phyloP scores from a whole-genome alignment of 2,113 vertebrate genomes.

The Turnix velox region DNA sequence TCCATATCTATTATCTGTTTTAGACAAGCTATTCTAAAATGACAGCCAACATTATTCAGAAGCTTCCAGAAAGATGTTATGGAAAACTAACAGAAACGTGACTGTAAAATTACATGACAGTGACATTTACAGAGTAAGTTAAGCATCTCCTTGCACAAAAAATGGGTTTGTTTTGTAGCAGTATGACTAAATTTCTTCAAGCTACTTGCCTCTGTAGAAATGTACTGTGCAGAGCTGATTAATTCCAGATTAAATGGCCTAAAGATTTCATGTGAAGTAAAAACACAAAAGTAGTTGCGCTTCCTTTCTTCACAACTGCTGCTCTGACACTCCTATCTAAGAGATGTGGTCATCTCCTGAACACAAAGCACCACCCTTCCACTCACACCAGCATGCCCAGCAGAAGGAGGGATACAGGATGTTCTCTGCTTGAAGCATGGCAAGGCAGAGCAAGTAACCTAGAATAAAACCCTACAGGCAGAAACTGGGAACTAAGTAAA shows the following conservation, averaged over 20 bases:
- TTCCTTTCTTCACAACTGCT: neutral
- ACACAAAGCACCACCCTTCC: neutral
- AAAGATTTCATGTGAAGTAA: neutral
- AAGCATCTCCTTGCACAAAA: neutral
- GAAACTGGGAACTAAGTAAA: neutral
- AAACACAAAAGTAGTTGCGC: neutral
- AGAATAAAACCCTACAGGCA: neutral
- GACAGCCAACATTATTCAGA: neutral
- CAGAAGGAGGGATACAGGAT: neutral
- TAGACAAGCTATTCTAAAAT: neutral
- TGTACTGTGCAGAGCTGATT: rapidly evolving
- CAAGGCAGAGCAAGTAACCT: neutral
- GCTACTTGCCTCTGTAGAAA: neutral
- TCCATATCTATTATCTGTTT: neutral
- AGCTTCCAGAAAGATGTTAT: neutral
- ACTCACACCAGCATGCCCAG: neutral
- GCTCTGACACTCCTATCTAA: neutral
- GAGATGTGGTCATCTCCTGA: neutral
- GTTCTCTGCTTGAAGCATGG: rapidly evolving
- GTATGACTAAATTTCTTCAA: rapidly evolving
- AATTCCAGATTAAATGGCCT: neutral
- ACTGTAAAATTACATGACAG: neutral
- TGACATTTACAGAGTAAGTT: neutral
- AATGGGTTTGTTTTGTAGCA: neutral
- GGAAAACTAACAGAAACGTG: neutral